Conservation (phyloP, 2,797 vertebrate species). For the Oryzias sinensis region DNA sequence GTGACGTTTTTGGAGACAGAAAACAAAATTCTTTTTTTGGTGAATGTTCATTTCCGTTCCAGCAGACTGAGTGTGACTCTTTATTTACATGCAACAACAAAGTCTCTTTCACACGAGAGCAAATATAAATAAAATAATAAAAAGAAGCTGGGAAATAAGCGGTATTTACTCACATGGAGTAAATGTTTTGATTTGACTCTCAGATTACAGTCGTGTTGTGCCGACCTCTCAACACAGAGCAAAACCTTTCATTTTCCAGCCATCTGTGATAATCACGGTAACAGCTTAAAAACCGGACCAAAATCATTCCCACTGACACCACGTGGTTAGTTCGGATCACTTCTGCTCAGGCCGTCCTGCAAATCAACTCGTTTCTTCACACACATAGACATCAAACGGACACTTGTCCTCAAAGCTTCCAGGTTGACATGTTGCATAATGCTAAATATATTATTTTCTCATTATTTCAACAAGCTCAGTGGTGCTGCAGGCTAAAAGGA, state of each 20-base stretch:
- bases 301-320: conserved; percentile 22
- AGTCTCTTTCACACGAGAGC: conserved; percentile 55
- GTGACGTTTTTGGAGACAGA: conserved; percentile 55
- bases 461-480: conserved; percentile 22
- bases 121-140: conserved; percentile 8
- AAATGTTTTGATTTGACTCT: conserved; percentile 52
- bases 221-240: conserved; percentile 37
- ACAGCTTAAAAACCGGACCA: conserved; percentile 23
- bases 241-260: conserved; percentile 45
- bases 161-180: conserved; percentile 28
- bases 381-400: conserved; percentile 8
- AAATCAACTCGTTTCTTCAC: conserved; percentile 1
- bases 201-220: conserved; percentile 36
- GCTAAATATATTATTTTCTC: conserved; percentile 11
- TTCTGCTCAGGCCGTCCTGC: conserved; percentile 3
- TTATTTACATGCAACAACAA: conserved; percentile 58
- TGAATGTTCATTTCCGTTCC: conserved; percentile 62
- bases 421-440: conserved; percentile 10
- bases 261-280: conserved; percentile 24
- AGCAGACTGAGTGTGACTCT: conserved; percentile 63
- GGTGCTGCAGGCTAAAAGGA: conserved; percentile 41
- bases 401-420: conserved; percentile 6
- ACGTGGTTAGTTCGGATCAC: conserved; percentile 23
- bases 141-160: conserved; percentile 39
- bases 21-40: conserved; percentile 58